Evolutionary conservation across 2,888 invertebrate species (phyloP), one percentile per base, ranked within the genome.

Genomic region (Lycaena phlaeas): DNA sequence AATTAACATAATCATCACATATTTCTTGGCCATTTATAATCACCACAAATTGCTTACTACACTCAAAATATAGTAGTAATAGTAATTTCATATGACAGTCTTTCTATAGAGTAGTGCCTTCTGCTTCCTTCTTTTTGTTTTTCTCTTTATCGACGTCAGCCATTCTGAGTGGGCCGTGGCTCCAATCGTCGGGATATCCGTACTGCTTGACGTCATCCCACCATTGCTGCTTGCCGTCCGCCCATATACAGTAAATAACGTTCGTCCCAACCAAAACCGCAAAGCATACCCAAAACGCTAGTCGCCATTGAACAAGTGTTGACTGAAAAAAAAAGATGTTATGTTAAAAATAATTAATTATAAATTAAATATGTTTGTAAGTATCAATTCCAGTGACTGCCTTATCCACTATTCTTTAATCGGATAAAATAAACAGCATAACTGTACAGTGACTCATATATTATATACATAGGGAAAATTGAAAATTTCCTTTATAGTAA

Each of bases 201-300:
- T 73, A 77, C 29, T 79, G 75, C n/a, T 86, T 64, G 1, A 87
- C 85, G 47, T 89, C 87, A 56, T 92, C 91, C 92, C 92, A 93
- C 62, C 87, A 86, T 52, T 92, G 91, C 29, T 89, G 87, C 39
- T 91, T 89, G 1, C 90, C 92, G 40, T 90, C 90, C 0, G 90
- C 92, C 69, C 87, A 90, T 27, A 89, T 48, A 2, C 88, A 67
- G 64, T 90, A 93, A 1, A 92, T 70, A 0, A 89, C 45, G 56
- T 90, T 91, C 1, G 92, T 90, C 1, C 87, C 65, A 0, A 88
- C 64, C 36, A 92, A 85, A 0, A 92, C 88, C 0, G 68, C 87
- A 30, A 91, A 87, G 29, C 91, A 88, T 27, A 92, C 90, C 89
- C 92, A 92, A 61, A 93, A 92, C 0, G 92, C 92, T 0, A 86